A percentile compares a stretch with the other conserved stretches of the same genome.
Evolutionary conservation across 1,140 invertebrate species (phyloP).

Genomic region (Trichogramma pretiosum): DNA sequence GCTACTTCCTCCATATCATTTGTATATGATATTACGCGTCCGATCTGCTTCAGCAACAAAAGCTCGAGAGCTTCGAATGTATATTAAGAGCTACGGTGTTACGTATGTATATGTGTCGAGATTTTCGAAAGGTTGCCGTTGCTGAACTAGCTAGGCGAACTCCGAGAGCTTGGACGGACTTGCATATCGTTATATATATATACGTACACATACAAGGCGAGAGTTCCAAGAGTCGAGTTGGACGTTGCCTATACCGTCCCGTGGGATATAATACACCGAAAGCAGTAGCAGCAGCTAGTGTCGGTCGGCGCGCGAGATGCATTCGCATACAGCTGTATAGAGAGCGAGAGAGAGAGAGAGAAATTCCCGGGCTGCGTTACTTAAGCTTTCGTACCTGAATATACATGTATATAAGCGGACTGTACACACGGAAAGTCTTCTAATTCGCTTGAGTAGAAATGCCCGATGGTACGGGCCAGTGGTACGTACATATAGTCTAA

Average conservation of each 20-base stretch:
- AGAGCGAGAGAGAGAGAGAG: too few relatives aligned
- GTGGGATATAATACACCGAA: slow-evolving; percentile 8
- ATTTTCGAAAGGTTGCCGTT: slow-evolving; percentile 34
- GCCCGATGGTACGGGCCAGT: too few relatives aligned
- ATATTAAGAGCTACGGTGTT: too few relatives aligned
- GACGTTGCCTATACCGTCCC: too few relatives aligned
- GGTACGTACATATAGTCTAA: too few relatives aligned
- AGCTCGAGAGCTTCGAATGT: too few relatives aligned
- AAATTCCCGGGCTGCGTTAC: slow-evolving; percentile 6
- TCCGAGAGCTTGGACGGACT: slow-evolving; percentile 24
- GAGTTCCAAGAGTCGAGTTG: background rate
- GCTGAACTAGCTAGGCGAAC: too few relatives aligned
- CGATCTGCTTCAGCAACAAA: too few relatives aligned
- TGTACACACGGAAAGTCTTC: background rate
- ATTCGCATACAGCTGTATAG: slow-evolving; percentile 25
- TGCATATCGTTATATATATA: slow-evolving; percentile 24
- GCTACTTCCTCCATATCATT: too few relatives aligned
- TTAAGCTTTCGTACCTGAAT: slow-evolving; percentile 5
- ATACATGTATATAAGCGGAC: background rate
- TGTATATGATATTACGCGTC: too few relatives aligned
- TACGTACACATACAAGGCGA: slow-evolving; percentile 4
- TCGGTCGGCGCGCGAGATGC: slow-evolving; percentile 29
- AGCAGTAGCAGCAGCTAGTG: too few relatives aligned
- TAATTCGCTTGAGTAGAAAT: slow-evolving; percentile 15
- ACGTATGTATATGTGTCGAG: too few relatives aligned